Conservation (phyloP, 2,888 invertebrate genomes). For the Phortica magna region DNA sequence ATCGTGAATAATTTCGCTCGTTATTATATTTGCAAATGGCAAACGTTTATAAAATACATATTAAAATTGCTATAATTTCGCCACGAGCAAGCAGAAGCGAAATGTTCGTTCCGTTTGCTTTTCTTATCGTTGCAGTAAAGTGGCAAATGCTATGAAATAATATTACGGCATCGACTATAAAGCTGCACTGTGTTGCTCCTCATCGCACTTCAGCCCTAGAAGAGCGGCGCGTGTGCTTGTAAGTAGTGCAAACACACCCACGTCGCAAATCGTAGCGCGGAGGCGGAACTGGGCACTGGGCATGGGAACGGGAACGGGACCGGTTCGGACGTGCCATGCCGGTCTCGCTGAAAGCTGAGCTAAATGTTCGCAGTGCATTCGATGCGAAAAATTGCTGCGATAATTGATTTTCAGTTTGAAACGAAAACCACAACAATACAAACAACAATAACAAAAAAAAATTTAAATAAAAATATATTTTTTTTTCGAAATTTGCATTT, state of each 20-base stretch:
- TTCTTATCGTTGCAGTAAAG: too few species aligned
- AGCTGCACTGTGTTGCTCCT: not conserved
- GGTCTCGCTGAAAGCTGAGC: not conserved
- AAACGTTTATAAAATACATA: too few species aligned
- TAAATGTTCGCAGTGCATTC: not conserved
- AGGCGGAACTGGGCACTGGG: too few species aligned
- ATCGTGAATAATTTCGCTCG: too few species aligned
- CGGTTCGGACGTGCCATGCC: not conserved
- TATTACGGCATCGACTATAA: not conserved
- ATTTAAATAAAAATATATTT: not conserved
- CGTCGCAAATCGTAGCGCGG: not conserved
- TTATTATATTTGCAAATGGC: too few species aligned
- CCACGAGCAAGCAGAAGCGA: too few species aligned
- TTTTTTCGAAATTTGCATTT: slow-evolving; percentile 42
- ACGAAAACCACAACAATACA: not conserved
- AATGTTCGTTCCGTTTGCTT: too few species aligned
- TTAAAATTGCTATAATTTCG: too few species aligned
- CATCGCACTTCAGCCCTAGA: not conserved
- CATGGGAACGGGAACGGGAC: not conserved
- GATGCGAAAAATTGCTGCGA: slow-evolving; percentile 10
- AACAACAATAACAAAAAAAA: not conserved
- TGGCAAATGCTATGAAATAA: not conserved
- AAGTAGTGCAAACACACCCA: slow-evolving; percentile 11
- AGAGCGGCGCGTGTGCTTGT: slow-evolving; percentile 3
- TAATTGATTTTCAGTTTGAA: slow-evolving; percentile 23